Percentiles rank a stretch among this genome's conserved stretches.
Conservation (phyloP, 2,797 vertebrate species). For the Enteromius anoplus region DNA sequence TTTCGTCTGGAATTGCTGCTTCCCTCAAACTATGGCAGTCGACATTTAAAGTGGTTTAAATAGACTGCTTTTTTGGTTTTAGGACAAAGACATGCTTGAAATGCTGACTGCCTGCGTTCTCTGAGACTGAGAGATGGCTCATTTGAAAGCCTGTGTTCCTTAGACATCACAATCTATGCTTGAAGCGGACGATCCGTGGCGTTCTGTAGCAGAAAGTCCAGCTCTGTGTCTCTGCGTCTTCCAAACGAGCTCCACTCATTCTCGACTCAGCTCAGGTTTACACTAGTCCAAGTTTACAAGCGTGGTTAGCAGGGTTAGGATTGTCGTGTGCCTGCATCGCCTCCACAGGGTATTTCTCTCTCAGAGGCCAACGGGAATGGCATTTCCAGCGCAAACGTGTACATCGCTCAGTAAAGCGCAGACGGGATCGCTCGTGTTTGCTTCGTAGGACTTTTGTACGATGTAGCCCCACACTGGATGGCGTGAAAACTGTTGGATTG, state of each 20-base stretch:
- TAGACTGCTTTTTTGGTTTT: too few relatives aligned
- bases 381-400: conserved; percentile 7
- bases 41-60: too few relatives aligned
- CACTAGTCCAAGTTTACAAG: conserved; percentile 59
- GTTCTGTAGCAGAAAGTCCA: conserved; percentile 11
- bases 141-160: background rate
- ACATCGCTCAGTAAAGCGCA: background rate
- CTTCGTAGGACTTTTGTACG: conserved; percentile 25
- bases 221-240: conserved; percentile 50
- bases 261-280: conserved; percentile 58
- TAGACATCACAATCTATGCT: background rate
- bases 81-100: too few relatives aligned
- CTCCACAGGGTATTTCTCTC: background rate
- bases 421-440: background rate
- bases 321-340: conserved; percentile 16
- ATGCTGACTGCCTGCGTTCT: background rate
- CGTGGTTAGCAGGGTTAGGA: conserved; percentile 35
- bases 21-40: background rate
- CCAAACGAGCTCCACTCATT: conserved; percentile 47
- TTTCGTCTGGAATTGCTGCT: background rate
- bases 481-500: conserved; percentile 22
- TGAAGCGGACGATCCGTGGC: conserved; percentile 3
- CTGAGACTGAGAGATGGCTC: conserved; percentile 9
- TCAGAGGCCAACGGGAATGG: background rate
- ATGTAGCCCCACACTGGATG: conserved; percentile 16